Evolutionary conservation across 1,140 invertebrate species (phyloP).

Genomic region (Drosophila sp.): DNA sequence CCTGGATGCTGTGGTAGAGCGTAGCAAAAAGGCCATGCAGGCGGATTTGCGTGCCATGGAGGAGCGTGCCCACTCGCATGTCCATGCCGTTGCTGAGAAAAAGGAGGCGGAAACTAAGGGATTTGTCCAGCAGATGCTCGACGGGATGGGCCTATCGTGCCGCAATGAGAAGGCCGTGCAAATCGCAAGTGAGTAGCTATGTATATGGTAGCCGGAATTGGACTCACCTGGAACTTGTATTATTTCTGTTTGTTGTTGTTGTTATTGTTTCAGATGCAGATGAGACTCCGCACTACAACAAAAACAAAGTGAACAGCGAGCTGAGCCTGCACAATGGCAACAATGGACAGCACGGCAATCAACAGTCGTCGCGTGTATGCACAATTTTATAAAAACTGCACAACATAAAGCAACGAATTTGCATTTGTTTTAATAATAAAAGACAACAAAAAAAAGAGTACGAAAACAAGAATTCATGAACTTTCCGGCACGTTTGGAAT

Average conservation of each 20-base stretch:
- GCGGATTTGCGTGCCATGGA: constrained; percentile 66
- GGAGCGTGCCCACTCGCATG: constrained; percentile 42
- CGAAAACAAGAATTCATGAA: constrained; percentile 21
- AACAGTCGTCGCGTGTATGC: constrained; percentile 79
- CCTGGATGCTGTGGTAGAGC: constrained; percentile 69
- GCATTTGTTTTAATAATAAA: constrained; percentile 68
- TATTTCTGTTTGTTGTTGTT: constrained; percentile 14
- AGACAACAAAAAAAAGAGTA: background rate
- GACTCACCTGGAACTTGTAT: constrained; percentile 43
- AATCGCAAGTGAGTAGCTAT: constrained; percentile 64
- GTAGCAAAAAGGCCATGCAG: constrained; percentile 74
- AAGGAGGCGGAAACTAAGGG: constrained; percentile 57
- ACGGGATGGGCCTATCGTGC: constrained; percentile 64
- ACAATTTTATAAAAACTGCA: constrained; percentile 78
- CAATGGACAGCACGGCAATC: constrained; percentile 42
- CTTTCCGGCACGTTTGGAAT: constrained; percentile 13
- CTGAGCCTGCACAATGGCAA: constrained; percentile 63
- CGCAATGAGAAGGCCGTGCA: constrained; percentile 75
- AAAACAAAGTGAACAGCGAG: constrained; percentile 76
- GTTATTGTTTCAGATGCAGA: constrained; percentile 45
- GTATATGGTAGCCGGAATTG: too few species aligned
- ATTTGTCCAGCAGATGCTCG: constrained; percentile 66
- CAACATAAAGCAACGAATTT: constrained; percentile 44
- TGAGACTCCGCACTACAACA: constrained; percentile 62
- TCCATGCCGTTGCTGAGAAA: constrained; percentile 31